Conservation (phyloP, 2,888 invertebrate species). For the Platynereis dumerilii region DNA sequence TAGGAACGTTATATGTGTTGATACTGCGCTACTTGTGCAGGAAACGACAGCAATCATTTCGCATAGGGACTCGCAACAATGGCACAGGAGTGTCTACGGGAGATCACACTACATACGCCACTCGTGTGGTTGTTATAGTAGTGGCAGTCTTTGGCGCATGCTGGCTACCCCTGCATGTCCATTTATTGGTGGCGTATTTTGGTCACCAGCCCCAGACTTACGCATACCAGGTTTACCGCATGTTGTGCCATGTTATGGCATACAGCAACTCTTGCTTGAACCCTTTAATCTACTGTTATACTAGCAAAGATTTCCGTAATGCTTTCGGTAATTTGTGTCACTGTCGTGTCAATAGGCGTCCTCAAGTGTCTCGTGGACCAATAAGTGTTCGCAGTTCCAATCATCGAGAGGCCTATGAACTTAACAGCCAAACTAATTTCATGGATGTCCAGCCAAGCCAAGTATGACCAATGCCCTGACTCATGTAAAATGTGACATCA, state of each 20-base stretch:
- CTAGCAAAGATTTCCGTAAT: too few species aligned
- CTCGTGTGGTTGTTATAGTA: constrained; percentile 88
- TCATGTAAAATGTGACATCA: too few species aligned
- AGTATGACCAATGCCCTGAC: too few species aligned
- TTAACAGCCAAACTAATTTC: too few species aligned
- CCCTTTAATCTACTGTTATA: constrained; percentile 30
- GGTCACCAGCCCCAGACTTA: constrained; percentile 20
- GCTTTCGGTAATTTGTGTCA: too few species aligned
- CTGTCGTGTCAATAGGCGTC: too few species aligned
- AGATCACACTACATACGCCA: constrained; percentile 70
- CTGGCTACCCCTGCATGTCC: constrained; percentile 86
- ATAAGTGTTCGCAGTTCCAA: too few species aligned
- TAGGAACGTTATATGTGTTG: constrained; percentile 84
- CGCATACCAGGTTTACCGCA: constrained; percentile 33
- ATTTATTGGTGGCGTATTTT: constrained; percentile 34
- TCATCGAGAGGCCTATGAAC: too few species aligned
- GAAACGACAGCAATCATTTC: constrained; percentile 71
- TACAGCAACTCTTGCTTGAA: too few species aligned
- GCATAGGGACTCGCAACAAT: constrained; percentile 65
- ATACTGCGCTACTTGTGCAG: constrained; percentile 83
- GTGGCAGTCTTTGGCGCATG: constrained; percentile 91
- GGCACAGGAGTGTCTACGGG: neutral
- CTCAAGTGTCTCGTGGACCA: too few species aligned
- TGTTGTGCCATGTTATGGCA: too few species aligned
- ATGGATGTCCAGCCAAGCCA: too few species aligned